Base-by-base conservation (phyloP, 2,797 vertebrate genomes). In the Xiphophorus birchmanni region DNA sequence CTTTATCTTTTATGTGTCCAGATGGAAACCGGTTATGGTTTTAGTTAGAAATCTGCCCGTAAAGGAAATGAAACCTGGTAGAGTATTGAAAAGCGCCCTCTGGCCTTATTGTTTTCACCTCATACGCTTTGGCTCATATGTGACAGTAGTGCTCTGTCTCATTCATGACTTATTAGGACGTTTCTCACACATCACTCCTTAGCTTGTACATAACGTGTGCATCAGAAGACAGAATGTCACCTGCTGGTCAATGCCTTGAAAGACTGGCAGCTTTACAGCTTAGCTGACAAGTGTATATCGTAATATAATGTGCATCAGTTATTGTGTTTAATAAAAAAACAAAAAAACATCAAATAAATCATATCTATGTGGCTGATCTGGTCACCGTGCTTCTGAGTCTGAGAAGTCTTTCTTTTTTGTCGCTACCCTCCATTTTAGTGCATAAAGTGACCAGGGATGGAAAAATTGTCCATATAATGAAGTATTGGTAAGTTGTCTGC, bases 241-340 rank as follows among this genome's bases (percentile, higher is more conserved):
- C 77, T 92, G 87, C 90, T 94, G 92, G 91, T 93, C 84, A 88
- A 90, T 79, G 90, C 92, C 91, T 90, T 89, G 90, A 82, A 82
- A 88, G 88, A 92, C 90, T 72, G 82, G 91, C 89, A 84, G 88
- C 90, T 79, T 78, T 85, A 85, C 86, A 87, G 88, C 90, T 91
- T 72, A 80, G 88, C 83, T 91, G 90, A 84, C 90, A 92, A 87
- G 82, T 94, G 89, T 93, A 83, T 90, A 90, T 94, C 91, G 74
- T 93, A 91, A 91, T 89, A 94, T 94, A 83, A 90, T 92, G 94
- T 95, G 93, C 80, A 92, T 94, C 84, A 74, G 91, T 89, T 93
- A 91, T 90, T 94, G 95, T 95, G 95, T 95, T 95, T 94, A 94
- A 84, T 94, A 90, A 93, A 92, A 65, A 92, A 93, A 92, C 90